Conservation (phyloP, 1,140 invertebrate genomes). For the Caenorhabditis elegans region DNA sequence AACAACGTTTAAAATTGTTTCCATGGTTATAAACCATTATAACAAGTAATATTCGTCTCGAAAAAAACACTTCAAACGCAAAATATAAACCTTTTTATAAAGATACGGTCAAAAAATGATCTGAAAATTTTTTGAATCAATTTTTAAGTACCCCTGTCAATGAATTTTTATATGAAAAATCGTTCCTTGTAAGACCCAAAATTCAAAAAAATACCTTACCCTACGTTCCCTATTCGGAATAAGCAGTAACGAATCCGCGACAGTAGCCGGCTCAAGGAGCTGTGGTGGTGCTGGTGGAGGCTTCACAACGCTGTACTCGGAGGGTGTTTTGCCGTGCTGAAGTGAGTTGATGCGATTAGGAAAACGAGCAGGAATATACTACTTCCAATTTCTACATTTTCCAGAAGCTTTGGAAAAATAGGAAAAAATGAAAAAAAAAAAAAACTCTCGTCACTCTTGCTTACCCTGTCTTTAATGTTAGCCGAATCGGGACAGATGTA, state of each 20-base stretch:
- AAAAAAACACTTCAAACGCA: too few species aligned
- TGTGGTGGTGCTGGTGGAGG: not conserved
- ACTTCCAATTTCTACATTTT: not conserved
- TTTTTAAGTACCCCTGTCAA: too few species aligned
- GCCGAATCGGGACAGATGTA: conserved; percentile 41
- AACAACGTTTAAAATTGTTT: too few species aligned
- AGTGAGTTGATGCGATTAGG: conserved; percentile 9
- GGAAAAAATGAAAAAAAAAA: not conserved
- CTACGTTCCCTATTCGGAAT: not conserved
- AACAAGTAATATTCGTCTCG: too few species aligned
- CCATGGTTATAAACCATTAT: too few species aligned
- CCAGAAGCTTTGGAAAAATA: not conserved
- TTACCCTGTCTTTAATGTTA: conserved; percentile 49
- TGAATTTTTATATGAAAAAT: too few species aligned
- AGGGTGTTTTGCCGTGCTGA: conserved; percentile 22
- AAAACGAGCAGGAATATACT: not conserved
- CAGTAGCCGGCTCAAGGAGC: not conserved
- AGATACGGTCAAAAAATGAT: too few species aligned
- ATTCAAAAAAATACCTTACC: not conserved
- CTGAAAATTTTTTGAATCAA: too few species aligned
- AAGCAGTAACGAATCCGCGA: not conserved
- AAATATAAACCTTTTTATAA: too few species aligned
- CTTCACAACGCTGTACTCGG: conserved; percentile 9
- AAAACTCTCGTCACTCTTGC: not conserved
- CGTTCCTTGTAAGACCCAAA: too few species aligned